Percentiles rank a stretch among this genome's conserved stretches.
These are phyloP conservation scores for Dryomyza anilis DNA, from an alignment of 2,888 invertebrate genomes.

Conservation along the genomic window DNA sequence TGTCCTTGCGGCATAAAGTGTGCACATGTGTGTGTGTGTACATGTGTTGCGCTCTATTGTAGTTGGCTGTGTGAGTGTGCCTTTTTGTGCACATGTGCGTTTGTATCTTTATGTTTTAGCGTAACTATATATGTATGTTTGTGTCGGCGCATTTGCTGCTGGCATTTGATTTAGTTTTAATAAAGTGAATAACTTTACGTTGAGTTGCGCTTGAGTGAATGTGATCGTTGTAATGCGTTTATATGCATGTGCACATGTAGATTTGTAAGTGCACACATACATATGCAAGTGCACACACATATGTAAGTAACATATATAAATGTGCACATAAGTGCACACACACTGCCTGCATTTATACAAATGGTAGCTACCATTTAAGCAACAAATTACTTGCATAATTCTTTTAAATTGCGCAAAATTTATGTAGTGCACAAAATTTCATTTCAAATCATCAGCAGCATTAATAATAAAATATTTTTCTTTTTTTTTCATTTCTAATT, in stretches of 20 bases:
- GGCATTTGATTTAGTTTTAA: conserved; percentile 19
- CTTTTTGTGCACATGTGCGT: not conserved
- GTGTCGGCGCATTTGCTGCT: not conserved
- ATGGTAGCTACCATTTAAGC: too few relatives aligned
- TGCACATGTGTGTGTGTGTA: not conserved
- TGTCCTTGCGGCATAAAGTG: not conserved
- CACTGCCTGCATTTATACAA: too few relatives aligned
- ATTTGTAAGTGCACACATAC: not conserved
- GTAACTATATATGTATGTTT: not conserved
- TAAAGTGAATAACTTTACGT: conserved; percentile 16
- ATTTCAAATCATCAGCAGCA: too few relatives aligned
- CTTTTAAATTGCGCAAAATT: too few relatives aligned
- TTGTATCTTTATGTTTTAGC: not conserved
- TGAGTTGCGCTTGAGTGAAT: not conserved
- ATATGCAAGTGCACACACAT: too few relatives aligned
- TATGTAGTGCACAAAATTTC: too few relatives aligned
- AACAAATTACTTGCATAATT: too few relatives aligned
- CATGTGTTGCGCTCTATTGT: too few relatives aligned
- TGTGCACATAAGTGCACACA: too few relatives aligned
- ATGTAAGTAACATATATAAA: too few relatives aligned
- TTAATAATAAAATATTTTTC: not conserved
- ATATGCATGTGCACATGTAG: not conserved
- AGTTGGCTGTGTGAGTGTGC: too few relatives aligned
- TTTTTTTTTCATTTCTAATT: not conserved
- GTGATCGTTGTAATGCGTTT: not conserved